phyloP scores from a whole-genome alignment of 2,113 vertebrate species.

The Asarcornis scutulata region DNA sequence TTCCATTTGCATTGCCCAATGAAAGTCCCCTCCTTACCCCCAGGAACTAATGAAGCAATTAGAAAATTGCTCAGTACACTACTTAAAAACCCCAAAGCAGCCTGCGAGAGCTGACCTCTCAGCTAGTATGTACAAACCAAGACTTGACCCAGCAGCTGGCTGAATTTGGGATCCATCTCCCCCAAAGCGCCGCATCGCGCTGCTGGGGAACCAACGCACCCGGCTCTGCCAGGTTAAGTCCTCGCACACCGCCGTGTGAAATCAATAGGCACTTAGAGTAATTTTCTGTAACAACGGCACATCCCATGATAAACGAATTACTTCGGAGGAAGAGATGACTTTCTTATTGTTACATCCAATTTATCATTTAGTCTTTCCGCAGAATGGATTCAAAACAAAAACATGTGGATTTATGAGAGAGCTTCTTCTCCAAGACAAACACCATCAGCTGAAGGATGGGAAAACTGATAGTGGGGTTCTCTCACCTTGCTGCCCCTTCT shows the following conservation, averaged over 20 bases:
- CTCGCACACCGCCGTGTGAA: not conserved
- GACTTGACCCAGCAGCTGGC: not conserved
- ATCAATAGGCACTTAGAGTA: slow-evolving; percentile 24
- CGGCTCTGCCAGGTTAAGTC: not conserved
- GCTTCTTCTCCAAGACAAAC: not conserved
- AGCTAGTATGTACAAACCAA: not conserved
- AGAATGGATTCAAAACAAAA: not conserved
- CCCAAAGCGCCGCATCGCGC: rapidly evolving
- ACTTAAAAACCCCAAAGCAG: not conserved
- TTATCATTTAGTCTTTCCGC: not conserved
- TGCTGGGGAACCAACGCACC: rapidly evolving
- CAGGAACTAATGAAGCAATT: not conserved
- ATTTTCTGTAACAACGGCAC: slow-evolving; percentile 31
- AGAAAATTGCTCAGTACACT: not conserved
- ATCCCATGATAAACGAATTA: not conserved
- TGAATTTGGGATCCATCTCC: not conserved
- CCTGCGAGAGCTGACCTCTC: not conserved
- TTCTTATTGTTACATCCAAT: slow-evolving; percentile 1
- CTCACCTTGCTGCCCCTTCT: not conserved
- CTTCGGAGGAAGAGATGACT: not conserved
- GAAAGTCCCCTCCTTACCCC: not conserved
- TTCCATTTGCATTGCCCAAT: not conserved
- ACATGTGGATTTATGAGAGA: not conserved
- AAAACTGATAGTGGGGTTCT: not conserved
- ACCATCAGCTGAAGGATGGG: not conserved